phyloP scores from a whole-genome alignment of 53 echinoderm and acorn worm genomes.

The Zoroaster sp. region DNA sequence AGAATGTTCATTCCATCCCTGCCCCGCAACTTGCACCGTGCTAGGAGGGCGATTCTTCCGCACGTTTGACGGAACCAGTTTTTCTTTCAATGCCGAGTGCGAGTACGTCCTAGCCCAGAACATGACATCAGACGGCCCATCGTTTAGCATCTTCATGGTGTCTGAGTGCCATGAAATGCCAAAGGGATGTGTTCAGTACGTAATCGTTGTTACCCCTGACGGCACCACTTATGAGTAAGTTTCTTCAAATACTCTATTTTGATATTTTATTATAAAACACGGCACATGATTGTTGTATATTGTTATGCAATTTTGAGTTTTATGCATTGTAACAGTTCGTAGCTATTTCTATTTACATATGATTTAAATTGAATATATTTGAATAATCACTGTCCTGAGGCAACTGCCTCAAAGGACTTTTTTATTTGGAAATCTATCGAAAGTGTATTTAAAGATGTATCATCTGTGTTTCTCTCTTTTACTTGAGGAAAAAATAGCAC shows the following conservation, averaged over 20 bases:
- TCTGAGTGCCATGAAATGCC: background rate
- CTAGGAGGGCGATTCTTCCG: conserved; percentile 27
- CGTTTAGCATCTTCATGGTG: conserved; percentile 49
- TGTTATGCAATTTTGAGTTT: too few species aligned
- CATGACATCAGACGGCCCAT: background rate
- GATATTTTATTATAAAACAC: too few species aligned
- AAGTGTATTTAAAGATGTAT: too few species aligned
- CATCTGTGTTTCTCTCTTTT: too few species aligned
- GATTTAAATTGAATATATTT: too few species aligned
- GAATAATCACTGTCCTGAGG: too few species aligned
- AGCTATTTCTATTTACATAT: too few species aligned
- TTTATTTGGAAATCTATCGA: too few species aligned
- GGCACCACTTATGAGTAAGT: conserved; percentile 31
- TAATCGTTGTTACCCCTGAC: background rate
- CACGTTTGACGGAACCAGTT: conserved; percentile 48
- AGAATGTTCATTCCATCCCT: conserved; percentile 9
- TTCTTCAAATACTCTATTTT: background rate
- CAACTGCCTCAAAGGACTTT: too few species aligned
- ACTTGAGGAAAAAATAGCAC: too few species aligned
- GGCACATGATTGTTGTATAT: too few species aligned
- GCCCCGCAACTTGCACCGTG: conserved; percentile 35
- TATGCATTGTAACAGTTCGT: too few species aligned
- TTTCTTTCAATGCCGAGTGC: conserved; percentile 1
- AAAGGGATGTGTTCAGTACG: background rate
- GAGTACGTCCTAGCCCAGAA: conserved; percentile 43